A percentile compares a stretch with the other conserved stretches of the same genome.
phyloP scores from a whole-genome alignment of 1,140 invertebrate genomes.

The Bombus balteatus region DNA sequence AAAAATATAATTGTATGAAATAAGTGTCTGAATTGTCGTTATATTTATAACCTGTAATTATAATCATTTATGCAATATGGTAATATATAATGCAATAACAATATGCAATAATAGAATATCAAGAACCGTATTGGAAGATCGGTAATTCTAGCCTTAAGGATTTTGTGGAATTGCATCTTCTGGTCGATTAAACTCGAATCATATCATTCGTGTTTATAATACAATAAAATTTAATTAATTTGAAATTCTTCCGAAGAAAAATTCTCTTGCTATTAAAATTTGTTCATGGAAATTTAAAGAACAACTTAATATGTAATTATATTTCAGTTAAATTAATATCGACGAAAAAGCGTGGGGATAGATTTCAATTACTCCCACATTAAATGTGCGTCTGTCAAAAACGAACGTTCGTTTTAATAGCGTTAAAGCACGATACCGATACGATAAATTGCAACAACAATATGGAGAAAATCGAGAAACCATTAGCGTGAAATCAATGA shows the following conservation, averaged over 20 bases:
- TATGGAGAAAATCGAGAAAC: slow-evolving; percentile 3
- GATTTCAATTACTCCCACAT: neutral
- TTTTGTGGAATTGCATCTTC: too few species aligned
- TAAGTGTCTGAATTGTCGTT: too few species aligned
- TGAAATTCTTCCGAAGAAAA: too few species aligned
- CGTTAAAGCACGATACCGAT: neutral
- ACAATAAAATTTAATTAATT: neutral
- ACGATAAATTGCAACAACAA: slow-evolving; percentile 27
- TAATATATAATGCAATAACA: too few species aligned
- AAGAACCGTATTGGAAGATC: too few species aligned
- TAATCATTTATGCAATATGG: too few species aligned
- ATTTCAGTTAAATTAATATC: neutral
- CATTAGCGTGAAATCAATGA: slow-evolving; percentile 31
- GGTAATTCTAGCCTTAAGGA: too few species aligned
- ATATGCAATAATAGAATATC: too few species aligned
- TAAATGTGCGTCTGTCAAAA: neutral
- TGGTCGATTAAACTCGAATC: too few species aligned
- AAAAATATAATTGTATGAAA: too few species aligned
- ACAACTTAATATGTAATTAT: neutral
- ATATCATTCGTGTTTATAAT: too few species aligned
- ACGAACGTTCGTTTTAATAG: neutral
- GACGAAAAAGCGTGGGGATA: neutral
- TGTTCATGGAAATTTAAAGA: neutral
- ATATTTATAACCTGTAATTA: too few species aligned
- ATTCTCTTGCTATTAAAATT: neutral